A percentile compares a stretch with the other conserved stretches of the same genome.
Evolutionary conservation across 2,113 vertebrate genomes (phyloP).

Genomic region (Silurus meridionalis): DNA sequence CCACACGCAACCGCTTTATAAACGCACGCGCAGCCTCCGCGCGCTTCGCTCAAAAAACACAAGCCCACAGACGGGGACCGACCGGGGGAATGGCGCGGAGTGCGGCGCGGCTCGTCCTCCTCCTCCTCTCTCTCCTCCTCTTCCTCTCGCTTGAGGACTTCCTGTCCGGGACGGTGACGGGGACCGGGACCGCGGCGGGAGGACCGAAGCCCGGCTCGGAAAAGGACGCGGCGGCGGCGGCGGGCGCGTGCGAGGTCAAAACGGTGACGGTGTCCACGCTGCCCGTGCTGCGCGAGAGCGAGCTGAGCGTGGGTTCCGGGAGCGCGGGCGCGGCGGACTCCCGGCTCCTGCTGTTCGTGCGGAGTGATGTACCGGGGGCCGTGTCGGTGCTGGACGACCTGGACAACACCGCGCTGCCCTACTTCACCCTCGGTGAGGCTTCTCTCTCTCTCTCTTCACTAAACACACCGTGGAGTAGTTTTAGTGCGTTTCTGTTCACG

Average conservation of each 20-base stretch:
- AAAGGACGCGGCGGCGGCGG: conserved; percentile 45
- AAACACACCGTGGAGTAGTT: background rate
- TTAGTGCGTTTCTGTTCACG: background rate
- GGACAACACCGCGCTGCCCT: conserved; percentile 97
- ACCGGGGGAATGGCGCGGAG: conserved; percentile 72
- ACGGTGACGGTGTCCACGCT: conserved; percentile 93
- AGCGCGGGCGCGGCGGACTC: conserved; percentile 79
- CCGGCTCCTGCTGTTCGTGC: conserved; percentile 90
- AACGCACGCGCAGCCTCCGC: conserved; percentile 67
- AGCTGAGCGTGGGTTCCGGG: conserved; percentile 84
- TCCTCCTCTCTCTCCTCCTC: conserved; percentile 54
- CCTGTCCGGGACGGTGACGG: conserved; percentile 7
- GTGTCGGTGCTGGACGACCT: conserved; percentile 96
- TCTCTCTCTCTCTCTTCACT: background rate
- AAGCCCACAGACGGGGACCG: conserved; percentile 56
- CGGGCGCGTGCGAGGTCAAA: conserved; percentile 79
- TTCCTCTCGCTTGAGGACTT: conserved; percentile 24
- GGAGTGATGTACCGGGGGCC: conserved; percentile 91
- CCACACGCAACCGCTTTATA: conserved; percentile 66
- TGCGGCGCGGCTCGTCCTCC: conserved; percentile 60
- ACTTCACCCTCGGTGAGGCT: conserved; percentile 91
- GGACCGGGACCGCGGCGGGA: conserved; percentile 31
- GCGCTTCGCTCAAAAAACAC: conserved; percentile 66
- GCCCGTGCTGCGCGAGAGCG: conserved; percentile 91
- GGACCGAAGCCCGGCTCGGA: conserved; percentile 60